These are phyloP conservation scores for Perithous albicinctus DNA, from an alignment of 2,888 invertebrate species.

Conservation along the genomic window DNA sequence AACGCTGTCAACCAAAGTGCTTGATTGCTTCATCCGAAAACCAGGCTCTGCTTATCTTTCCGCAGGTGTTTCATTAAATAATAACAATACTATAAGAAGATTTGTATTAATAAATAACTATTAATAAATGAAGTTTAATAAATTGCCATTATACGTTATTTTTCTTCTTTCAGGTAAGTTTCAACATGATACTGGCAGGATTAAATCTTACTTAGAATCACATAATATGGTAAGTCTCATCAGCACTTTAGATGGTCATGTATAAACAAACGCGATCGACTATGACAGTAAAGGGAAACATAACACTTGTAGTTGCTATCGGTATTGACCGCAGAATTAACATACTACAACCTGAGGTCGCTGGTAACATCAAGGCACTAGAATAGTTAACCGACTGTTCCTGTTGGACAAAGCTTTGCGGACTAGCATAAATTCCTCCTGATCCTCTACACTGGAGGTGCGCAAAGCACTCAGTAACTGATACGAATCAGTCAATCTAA, in stretches of 20 bases:
- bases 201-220: conserved; percentile 31
- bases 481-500: conserved; percentile 37
- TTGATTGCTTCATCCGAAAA: neutral
- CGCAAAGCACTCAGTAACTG: conserved; percentile 42
- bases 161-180: conserved; percentile 50
- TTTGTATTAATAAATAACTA: too few species aligned
- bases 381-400: conserved; percentile 34
- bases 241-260: neutral
- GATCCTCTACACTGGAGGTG: conserved; percentile 42
- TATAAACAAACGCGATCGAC: neutral
- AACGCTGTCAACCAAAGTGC: conserved; percentile 34
- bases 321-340: conserved; percentile 27
- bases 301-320: neutral
- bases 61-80: neutral
- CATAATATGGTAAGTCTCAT: conserved; percentile 48
- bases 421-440: conserved; percentile 54
- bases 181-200: conserved; percentile 24
- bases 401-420: conserved; percentile 52
- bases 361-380: conserved; percentile 38
- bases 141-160: neutral
- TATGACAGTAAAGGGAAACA: neutral
- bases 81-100: too few species aligned
- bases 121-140: neutral
- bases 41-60: neutral
- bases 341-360: neutral